These are phyloP conservation scores for Caenorhabditis tropicalis DNA, from an alignment of 1,140 invertebrate species.

Conservation along the genomic window DNA sequence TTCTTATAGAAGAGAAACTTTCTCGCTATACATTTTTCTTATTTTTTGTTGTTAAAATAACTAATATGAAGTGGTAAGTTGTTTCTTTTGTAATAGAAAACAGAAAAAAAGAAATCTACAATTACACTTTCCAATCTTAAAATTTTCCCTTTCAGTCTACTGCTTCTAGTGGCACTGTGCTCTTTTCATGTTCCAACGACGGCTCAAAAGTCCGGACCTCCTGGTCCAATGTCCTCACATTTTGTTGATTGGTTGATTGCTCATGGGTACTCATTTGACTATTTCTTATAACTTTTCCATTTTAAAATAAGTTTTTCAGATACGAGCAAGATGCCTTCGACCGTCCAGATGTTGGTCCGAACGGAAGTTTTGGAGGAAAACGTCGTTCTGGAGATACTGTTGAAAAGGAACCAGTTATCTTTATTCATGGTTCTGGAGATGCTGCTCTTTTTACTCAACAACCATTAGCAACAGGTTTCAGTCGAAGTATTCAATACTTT, in stretches of 20 bases:
- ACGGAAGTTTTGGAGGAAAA: conserved; percentile 70
- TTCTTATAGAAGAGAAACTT: conserved; percentile 8
- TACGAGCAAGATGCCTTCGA: conserved; percentile 69
- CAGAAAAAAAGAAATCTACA: no score
- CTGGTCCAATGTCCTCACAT: conserved; percentile 58
- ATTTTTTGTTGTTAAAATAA: neutral
- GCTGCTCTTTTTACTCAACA: conserved; percentile 71
- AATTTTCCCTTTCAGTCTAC: neutral
- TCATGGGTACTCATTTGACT: conserved; percentile 58
- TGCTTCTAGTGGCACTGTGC: neutral
- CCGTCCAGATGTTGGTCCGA: conserved; percentile 69
- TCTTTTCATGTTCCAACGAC: neutral
- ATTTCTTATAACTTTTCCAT: neutral
- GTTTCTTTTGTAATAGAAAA: no score
- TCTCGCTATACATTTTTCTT: neutral
- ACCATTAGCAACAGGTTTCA: conserved; percentile 63
- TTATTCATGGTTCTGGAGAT: conserved; percentile 69
- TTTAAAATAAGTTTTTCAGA: neutral
- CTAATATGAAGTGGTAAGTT: neutral
- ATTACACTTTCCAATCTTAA: no score
- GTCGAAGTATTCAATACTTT: conserved; percentile 70
- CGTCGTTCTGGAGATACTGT: conserved; percentile 55
- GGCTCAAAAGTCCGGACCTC: conserved; percentile 49
- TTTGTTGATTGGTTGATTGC: conserved; percentile 71
- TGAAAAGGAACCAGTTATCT: conserved; percentile 69